Percentiles rank a stretch among this genome's conserved stretches.
Evolutionary conservation across 2,797 vertebrate genomes (phyloP).

Genomic region (Acipenser oxyrinchus): DNA sequence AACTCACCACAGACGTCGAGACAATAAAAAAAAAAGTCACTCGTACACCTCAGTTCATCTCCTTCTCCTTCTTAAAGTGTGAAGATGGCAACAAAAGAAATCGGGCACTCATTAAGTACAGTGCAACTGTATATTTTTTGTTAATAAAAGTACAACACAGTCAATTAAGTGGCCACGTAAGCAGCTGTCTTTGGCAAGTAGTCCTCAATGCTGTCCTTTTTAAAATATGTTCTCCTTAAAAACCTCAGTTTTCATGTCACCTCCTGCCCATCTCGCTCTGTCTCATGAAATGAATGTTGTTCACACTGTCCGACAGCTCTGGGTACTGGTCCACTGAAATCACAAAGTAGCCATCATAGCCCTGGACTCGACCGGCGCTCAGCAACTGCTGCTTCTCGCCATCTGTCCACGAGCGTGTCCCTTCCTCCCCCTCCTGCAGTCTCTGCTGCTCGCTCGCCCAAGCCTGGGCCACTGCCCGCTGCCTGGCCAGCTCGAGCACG

Average conservation of each 20-base stretch:
- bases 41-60: constrained; percentile 23
- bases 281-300: constrained; percentile 98
- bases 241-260: constrained; percentile 75
- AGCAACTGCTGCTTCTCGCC: constrained; percentile 91
- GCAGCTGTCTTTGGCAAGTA: constrained; percentile 99
- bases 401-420: constrained; percentile 87
- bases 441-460: constrained; percentile 88
- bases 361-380: constrained; percentile 80
- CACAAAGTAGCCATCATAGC: constrained; percentile 92
- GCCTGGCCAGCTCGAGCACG: constrained; percentile 81
- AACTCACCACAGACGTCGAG: constrained; percentile 32
- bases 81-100: constrained; percentile 68
- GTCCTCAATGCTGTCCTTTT: constrained; percentile 53
- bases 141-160: constrained; percentile 73
- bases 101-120: constrained; percentile 69
- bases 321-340: constrained; percentile 95
- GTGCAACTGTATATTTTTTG: constrained; percentile 64
- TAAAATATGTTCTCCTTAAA: constrained; percentile 32
- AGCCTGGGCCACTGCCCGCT: constrained; percentile 76
- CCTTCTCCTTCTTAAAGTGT: constrained; percentile 49
- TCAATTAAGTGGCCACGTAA: constrained; percentile 80
- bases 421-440: constrained; percentile 91
- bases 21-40: constrained; percentile 57
- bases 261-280: constrained; percentile 99
- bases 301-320: constrained; percentile 91